These are phyloP conservation scores for Apoda limacodes DNA, from an alignment of 2,888 invertebrate genomes.

Conservation along the genomic window DNA sequence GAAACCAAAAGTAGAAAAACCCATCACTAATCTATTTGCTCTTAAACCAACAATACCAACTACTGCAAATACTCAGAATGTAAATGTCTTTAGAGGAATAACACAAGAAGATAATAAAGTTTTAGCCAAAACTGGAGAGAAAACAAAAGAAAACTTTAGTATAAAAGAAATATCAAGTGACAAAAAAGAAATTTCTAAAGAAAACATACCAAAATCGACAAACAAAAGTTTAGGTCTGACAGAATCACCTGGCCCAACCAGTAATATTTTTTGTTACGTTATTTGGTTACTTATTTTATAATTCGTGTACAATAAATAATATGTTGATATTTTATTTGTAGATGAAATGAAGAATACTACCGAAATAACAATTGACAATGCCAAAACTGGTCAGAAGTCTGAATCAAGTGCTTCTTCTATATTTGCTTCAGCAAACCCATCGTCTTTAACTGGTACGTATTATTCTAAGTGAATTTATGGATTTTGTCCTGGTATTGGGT, in stretches of 20 bases:
- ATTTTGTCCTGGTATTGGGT: constrained; percentile 2
- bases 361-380: constrained; percentile 22
- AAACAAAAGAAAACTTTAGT: too few relatives aligned
- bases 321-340: constrained; percentile 16
- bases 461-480: background rate
- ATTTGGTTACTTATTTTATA: too few relatives aligned
- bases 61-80: constrained; percentile 3
- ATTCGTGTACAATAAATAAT: too few relatives aligned
- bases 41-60: constrained; percentile 26
- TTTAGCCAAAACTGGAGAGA: constrained; percentile 26
- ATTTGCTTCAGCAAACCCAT: constrained; percentile 26
- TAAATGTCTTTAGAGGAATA: constrained; percentile 32
- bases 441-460: constrained; percentile 21
- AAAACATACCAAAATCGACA: constrained; percentile 32
- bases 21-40: constrained; percentile 36
- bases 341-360: constrained; percentile 24
- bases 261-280: too few relatives aligned
- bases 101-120: constrained; percentile 25
- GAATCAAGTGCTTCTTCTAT: constrained; percentile 23
- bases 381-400: constrained; percentile 18
- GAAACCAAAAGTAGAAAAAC: constrained; percentile 31
- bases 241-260: too few relatives aligned
- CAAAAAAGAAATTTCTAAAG: constrained; percentile 35
- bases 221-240: too few relatives aligned
- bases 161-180: too few relatives aligned